Evolutionary conservation across 1,140 invertebrate species (phyloP), one percentile per base, ranked within the genome.

Genomic region (Monomorium pharaonis): DNA sequence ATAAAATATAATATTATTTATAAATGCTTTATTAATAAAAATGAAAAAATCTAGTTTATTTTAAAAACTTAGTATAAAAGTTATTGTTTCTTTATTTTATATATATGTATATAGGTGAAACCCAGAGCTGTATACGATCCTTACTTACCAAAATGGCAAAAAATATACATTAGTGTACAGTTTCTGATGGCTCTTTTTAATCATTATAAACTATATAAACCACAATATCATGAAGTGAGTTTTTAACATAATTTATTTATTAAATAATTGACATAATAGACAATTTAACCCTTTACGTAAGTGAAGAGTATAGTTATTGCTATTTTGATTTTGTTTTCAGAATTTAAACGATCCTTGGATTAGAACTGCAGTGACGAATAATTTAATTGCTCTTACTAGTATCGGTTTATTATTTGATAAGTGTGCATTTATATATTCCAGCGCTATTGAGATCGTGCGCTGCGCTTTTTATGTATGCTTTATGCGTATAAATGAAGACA

Each of bases 331-430:
- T 0, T 70, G 91, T 91, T 96, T 96, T 27, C 93, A 97, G 97
- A 95, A 95, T 33, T 95, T 97, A 92, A 96, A 95, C 63, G 96
- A 96, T 30, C 86, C 96, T 6, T 95, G 95, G 4, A 96, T 96
- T 2, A 87, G 96, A 21, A 92, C 94, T 24, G 96, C 96, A 90
- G 95, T 97, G 0, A 75, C 95, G 30, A 97, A 97, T 93, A 96
- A 97, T 62, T 94, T 97, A 14, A 95, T 96, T 2, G 96, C 97
- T 0, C 90, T 97, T 10, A 97, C 96, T 2, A 95, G 96, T 3
- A 97, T 98, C 56, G 97, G 97, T 24, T 95, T 97, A 95, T 88
- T 97, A 14, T 97, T 97, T 86, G 97, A 97, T 63, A 95, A 96
- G 69, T 94, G 18, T 77, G 6, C 24, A 3, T 63, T 94, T 27